Base-by-base conservation (phyloP, 2,797 vertebrate species). In the Ctenochaetus hawaiiensis region DNA sequence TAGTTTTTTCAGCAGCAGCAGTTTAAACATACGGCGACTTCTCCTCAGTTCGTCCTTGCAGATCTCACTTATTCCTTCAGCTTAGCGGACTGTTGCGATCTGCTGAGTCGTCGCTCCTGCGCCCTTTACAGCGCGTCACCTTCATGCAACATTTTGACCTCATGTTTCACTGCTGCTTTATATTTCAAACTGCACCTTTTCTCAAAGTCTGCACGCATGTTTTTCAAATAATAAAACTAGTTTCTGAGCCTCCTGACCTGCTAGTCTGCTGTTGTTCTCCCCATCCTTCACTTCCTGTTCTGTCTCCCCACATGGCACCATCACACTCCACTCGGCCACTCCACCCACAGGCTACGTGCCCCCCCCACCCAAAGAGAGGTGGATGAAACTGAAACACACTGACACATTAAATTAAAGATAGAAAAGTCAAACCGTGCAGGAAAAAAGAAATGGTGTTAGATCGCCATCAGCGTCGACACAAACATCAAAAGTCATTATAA, bases 261-360 rank as follows among this genome's bases (percentile, higher is more conserved):
- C n/a, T n/a, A n/a, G 37, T 37, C 41, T 20, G 10, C 69, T 45
- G 57, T 39, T 3, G 4, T 20, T 58, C 67, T 54, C 54, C 45
- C n/a, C 10, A 14, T 72, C 9, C 51, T 39, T 60, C 54, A 26
- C 22, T 67, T 69, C 53, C 5, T 71, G 9, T 61, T 56, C 75
- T n/a, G 67, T 70, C 39, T 68, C 58, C 41, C 56, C 23, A 26
- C 37, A 6, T 2, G 8, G 20, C 70, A 57, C 54, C 57, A 44
- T 75, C 76, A 75, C 30, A 49, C 80, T 71, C n/a, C 67, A 22
- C 64, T 53, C 64, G 17, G 64, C 85, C 80, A 78, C 77, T 76
- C 70, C 60, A 22, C 61, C 78, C 41, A 37, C 53, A 13, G 65
- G 71, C 47, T 78, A 5, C 2, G 6, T 41, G 34, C n/a, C 69